Evolutionary conservation across 1,140 invertebrate genomes (phyloP), one percentile per base, ranked within the genome.

Genomic region (Oreohelix idahoensis): DNA sequence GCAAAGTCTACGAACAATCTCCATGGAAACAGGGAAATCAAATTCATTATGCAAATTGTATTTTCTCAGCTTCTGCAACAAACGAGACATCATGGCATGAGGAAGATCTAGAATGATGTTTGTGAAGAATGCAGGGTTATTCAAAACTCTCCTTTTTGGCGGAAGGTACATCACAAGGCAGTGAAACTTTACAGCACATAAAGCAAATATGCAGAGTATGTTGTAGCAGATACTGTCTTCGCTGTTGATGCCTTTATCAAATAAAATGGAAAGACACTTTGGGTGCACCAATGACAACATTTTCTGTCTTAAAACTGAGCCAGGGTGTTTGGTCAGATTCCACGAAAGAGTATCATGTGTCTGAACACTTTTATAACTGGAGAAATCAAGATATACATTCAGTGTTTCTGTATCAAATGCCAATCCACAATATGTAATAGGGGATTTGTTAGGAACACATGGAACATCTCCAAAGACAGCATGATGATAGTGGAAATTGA

Each of bases 131-230:
- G 1, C 11, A 1, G 75, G 75, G 29, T 77, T 77, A 51, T 49
- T 51, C 39, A 53, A 77, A 77, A 36, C 32, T 35, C 75, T 77
- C 13, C 36, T 1, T 58, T 77, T 77, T 4, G 32, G 17, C 4
- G 75, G 75, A 8, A 77, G 29, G 1, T 58, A 15, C 49, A 29
- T 77, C 5, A 77, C 11, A 35, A 77, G 51, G 32, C 51, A 77
- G 32, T 77, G 75, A 58, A 77, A 77, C 45, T 77, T 77, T 1
- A 77, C 45, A 77, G 75, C 42, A 58, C 42, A 77, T 32, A 77
- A 45, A 53, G 75, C 11, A 77, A 77, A 77, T 36, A 53, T 35
- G 26, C 42, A 51, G 17, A 77, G 26, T 29, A 77, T 51, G 23
- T 77, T 77, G 51, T 77, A 77, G 13, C 17, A 35, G 5, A 77